Conservation (phyloP, 1,140 invertebrate genomes). For the Andricus grossulariae region DNA sequence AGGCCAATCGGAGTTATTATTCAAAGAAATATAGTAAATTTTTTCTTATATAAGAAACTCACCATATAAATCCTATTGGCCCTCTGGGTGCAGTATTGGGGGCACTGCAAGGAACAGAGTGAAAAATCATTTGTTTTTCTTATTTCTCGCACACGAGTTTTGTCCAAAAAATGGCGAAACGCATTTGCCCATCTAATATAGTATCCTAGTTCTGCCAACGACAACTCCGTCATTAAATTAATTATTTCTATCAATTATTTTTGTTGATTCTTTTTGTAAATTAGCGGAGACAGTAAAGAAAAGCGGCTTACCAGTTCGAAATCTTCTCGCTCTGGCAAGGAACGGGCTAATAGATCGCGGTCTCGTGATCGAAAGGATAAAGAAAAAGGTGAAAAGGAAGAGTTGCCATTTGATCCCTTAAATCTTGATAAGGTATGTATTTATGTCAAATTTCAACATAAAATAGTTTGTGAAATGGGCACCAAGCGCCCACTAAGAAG, state of each 20-base stretch:
- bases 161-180: not conserved
- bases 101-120: no score
- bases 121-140: not conserved
- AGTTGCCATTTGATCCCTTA: slow-evolving; percentile 82
- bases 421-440: slow-evolving; percentile 83
- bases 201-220: no score
- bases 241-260: slow-evolving; percentile 40
- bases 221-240: not conserved
- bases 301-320: slow-evolving; percentile 74
- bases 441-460: slow-evolving; percentile 33
- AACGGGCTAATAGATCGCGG: slow-evolving; percentile 70
- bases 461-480: slow-evolving; percentile 32
- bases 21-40: no score
- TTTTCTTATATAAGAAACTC: no score
- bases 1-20: no score
- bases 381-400: slow-evolving; percentile 77
- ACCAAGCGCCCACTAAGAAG: no score
- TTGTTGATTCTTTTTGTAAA: slow-evolving; percentile 60
- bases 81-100: no score
- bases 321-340: slow-evolving; percentile 72
- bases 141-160: not conserved
- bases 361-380: slow-evolving; percentile 77
- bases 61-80: no score
- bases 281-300: slow-evolving; percentile 75
- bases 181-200: no score